Evolutionary conservation across 2,113 vertebrate species (phyloP).

Genomic region (Donacobius atricapilla): DNA sequence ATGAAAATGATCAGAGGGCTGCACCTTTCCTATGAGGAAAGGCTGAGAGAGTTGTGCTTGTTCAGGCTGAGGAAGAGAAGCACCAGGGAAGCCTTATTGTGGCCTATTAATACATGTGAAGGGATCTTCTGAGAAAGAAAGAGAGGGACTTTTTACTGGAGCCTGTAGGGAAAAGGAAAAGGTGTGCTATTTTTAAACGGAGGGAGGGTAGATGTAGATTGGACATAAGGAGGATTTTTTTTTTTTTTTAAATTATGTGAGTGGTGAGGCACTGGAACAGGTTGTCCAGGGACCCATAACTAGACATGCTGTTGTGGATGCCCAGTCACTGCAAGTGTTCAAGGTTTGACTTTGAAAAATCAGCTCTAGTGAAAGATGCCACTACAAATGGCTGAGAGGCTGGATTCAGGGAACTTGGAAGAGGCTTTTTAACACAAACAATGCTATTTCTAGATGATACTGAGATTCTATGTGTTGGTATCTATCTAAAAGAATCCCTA

Average conservation of each 20-base stretch:
- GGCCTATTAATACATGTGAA: neutral
- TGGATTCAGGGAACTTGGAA: neutral
- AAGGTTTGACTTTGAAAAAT: neutral
- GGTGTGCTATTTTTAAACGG: neutral
- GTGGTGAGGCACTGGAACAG: neutral
- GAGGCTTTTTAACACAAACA: neutral
- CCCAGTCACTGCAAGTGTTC: rapidly evolving
- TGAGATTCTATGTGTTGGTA: neutral
- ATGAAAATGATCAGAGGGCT: neutral
- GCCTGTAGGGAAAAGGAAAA: neutral
- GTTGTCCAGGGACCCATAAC: neutral
- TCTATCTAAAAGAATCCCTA: neutral
- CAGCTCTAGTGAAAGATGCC: neutral
- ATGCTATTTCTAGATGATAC: neutral
- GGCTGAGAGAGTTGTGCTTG: neutral
- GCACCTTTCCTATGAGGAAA: neutral
- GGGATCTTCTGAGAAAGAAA: neutral
- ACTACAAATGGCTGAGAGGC: neutral
- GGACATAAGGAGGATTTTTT: neutral
- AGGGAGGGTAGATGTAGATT: neutral
- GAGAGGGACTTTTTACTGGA: neutral
- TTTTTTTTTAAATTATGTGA: neutral
- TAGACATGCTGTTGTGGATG: neutral
- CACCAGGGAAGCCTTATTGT: neutral
- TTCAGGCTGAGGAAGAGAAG: neutral